Evolutionary conservation across 1,140 invertebrate genomes (phyloP), one percentile per base, ranked within the genome.

Genomic region (Scylla paramamosain): DNA sequence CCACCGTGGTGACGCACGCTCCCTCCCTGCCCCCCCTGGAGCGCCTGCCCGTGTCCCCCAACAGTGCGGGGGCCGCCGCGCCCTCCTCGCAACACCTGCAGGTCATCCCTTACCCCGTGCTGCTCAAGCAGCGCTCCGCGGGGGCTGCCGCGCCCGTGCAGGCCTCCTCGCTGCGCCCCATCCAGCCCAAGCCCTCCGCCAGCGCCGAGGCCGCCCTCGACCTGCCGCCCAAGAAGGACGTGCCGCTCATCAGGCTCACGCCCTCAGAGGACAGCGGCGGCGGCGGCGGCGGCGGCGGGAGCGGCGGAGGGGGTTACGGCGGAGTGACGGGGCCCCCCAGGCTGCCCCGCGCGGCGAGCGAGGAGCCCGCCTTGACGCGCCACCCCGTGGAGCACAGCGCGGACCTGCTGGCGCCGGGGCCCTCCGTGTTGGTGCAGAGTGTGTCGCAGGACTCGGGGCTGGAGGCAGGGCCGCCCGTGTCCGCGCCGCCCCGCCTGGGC

Each of bases 91-190:
- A 95, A 46, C 96, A 94, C 46, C 93, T 89, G 46, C 95, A 95
- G 94, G 95, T 92, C 84, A 95, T 96, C 29, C 96, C 95, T 20
- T 96, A 96, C 94, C 96, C 95, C 39, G 96, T 96, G 92, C 87
- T 96, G 82, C 96, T 94, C 67, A 96, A 96, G 89, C 96, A 96
- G 89, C 96, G 95, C 46, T 91, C 95, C 25, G 96, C 95, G 25
- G 96, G 96, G n/a, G 95, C 96, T 14, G 93, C 96, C 4, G 95
- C 95, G 82, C 96, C 96, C 52, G 83, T 96, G 28, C 25, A 46
- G 45, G 31, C 94, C 28, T 94, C 95, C 20, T 83, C 95, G 31
- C 96, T 96, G 59, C 92, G 96, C 20, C 96, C 94, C 39, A 96
- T 95, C 82, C 96, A 96, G 48, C 95, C 96, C 52, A 95, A 96